Evolutionary conservation across 2,888 invertebrate genomes (phyloP).

Genomic region (Pteria penguin): DNA sequence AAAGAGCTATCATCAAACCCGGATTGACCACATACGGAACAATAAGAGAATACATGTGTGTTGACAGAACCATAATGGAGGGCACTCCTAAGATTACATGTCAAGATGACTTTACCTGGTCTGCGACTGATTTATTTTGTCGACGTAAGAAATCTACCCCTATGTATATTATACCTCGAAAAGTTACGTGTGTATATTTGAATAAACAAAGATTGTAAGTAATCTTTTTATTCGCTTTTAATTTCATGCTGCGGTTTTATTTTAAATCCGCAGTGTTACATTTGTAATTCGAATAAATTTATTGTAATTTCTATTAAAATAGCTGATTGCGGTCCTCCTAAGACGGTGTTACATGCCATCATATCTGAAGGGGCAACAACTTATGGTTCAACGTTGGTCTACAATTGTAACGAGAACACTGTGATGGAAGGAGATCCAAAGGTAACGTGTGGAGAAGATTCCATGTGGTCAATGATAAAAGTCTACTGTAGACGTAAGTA

Average conservation of each 20-base stretch:
- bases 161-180: too few species aligned
- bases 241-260: too few species aligned
- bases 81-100: background rate
- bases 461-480: slow-evolving; percentile 10
- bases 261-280: too few species aligned
- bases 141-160: too few species aligned
- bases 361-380: background rate
- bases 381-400: background rate
- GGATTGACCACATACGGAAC: background rate
- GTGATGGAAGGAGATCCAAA: background rate
- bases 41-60: background rate
- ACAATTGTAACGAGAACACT: slow-evolving; percentile 4
- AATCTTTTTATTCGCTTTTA: too few species aligned
- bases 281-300: too few species aligned
- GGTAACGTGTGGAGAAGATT: background rate
- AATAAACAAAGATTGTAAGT: too few species aligned
- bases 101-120: background rate
- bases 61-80: background rate
- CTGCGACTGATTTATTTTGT: slow-evolving; percentile 6
- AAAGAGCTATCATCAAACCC: background rate
- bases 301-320: too few species aligned
- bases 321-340: slow-evolving; percentile 20
- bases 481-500: slow-evolving; percentile 20
- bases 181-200: too few species aligned
- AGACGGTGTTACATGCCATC: background rate